Evolutionary conservation across 2,797 vertebrate species (phyloP).

Genomic region (Rhinichthys osculus): DNA sequence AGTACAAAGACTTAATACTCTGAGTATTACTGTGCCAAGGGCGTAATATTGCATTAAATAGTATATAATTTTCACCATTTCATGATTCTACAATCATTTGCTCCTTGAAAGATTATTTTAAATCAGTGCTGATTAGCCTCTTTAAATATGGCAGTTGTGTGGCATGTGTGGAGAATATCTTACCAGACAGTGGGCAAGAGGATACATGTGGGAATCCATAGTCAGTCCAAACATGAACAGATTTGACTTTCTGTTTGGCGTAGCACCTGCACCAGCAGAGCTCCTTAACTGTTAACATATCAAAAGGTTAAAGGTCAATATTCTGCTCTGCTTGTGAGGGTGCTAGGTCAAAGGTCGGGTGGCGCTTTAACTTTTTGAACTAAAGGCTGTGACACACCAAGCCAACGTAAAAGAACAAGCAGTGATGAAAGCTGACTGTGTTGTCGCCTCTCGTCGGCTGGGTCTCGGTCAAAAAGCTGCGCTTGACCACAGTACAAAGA

Average conservation of each 20-base stretch:
- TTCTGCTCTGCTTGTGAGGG: conserved; percentile 82
- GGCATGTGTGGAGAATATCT: conserved; percentile 33
- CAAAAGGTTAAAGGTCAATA: conserved; percentile 83
- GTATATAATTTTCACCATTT: not conserved
- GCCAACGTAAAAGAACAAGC: not conserved
- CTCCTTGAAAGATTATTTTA: not conserved
- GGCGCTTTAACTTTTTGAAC: conserved; percentile 16
- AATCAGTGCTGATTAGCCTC: not conserved
- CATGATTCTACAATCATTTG: not conserved
- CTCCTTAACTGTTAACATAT: conserved; percentile 85
- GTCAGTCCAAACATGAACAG: conserved; percentile 78
- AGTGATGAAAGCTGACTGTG: not conserved
- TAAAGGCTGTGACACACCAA: not conserved
- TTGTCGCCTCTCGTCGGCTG: not conserved
- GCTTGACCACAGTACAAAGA: not conserved
- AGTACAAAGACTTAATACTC: conserved; percentile 14
- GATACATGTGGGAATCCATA: conserved; percentile 76
- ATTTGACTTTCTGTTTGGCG: conserved; percentile 74
- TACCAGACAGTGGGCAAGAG: conserved; percentile 79
- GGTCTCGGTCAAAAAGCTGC: not conserved
- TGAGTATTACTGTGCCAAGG: not conserved
- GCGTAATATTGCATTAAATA: conserved; percentile 1
- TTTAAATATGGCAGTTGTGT: not conserved
- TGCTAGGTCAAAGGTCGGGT: conserved; percentile 73
- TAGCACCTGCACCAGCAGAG: conserved; percentile 87